phyloP scores from a whole-genome alignment of 2,113 vertebrate species.

The Malaclemys terrapin region DNA sequence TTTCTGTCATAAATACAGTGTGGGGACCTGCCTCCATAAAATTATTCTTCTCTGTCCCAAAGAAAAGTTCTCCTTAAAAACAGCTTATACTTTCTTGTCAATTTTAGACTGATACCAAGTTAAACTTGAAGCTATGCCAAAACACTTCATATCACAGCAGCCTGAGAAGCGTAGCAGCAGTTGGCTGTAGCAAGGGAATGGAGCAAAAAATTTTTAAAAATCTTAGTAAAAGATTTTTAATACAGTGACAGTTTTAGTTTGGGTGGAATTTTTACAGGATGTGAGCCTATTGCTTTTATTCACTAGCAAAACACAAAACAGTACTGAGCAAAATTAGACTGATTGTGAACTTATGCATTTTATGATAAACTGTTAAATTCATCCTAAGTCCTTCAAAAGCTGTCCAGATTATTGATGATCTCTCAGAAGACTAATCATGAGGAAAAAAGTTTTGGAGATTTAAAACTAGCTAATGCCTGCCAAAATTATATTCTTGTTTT shows the following conservation, averaged over 20 bases:
- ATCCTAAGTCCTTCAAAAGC: not conserved
- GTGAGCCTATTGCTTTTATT: accelerated
- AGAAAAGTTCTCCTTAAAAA: not conserved
- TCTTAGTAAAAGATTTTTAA: not conserved
- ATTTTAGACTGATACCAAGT: not conserved
- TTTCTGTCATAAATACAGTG: not conserved
- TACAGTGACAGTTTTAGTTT: not conserved
- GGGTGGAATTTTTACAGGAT: not conserved
- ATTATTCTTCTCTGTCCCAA: not conserved
- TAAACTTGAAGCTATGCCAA: not conserved
- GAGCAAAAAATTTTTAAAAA: not conserved
- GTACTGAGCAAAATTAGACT: not conserved
- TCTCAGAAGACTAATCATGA: no score
- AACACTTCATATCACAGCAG: not conserved
- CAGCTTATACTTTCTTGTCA: not conserved
- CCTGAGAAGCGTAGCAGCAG: not conserved
- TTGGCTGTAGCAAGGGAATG: not conserved
- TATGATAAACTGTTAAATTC: accelerated
- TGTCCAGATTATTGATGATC: no score
- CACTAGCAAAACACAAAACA: not conserved
- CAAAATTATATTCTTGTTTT: no score
- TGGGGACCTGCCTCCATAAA: accelerated
- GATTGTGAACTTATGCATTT: accelerated
- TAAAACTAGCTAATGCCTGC: no score
- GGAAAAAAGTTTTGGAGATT: no score